Base-by-base conservation (phyloP, 2,797 vertebrate species). In the Hemitrygon akajei region DNA sequence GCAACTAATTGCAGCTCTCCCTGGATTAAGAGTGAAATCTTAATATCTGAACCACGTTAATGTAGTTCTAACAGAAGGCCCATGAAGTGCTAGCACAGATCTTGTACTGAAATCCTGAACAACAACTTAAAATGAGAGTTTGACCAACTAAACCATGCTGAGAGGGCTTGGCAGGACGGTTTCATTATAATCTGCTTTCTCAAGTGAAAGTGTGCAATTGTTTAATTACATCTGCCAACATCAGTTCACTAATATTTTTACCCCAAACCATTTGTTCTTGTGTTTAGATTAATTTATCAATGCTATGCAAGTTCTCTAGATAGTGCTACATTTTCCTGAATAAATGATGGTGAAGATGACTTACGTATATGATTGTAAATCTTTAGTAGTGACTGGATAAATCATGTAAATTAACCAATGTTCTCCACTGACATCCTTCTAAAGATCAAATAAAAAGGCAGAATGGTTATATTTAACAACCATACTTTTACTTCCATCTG, bases 171-270 rank as follows among this genome's bases (percentile, higher is more conserved):
- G n/a, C 60, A 89, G 12, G 1, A 22, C 69, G 14, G 11, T 89
- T 7, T 60, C 20, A 86, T 86, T 58, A 47, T 47, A 58, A 63
- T 63, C n/a, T 87, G 7, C n/a, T 89, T 22, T 69, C 86, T 16
- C 34, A 66, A 18, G 34, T 89, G 63, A 37, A 89, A 89, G 34
- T 34, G 34, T 66, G 60, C 86, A 66, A 37, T 69, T 69, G 63
- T 69, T 89, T 89, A 66, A 66, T 89, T 37, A 89, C 86, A 89
- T 69, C 84, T 89, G 86, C 86, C 86, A 20, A 66, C 63, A 89
- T 34, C 2, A 89, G n/a, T 16, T 27, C n/a, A n/a, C 16, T 89
- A 30, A 89, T 89, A 89, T 37, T 66, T 66, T 34, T 22, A 89
- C 37, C 86, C n/a, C 63, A 89, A 89, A 69, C 86, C 60, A 89